Evolutionary conservation across 2,888 invertebrate species (phyloP).

Genomic region (Hymenopus coronatus): DNA sequence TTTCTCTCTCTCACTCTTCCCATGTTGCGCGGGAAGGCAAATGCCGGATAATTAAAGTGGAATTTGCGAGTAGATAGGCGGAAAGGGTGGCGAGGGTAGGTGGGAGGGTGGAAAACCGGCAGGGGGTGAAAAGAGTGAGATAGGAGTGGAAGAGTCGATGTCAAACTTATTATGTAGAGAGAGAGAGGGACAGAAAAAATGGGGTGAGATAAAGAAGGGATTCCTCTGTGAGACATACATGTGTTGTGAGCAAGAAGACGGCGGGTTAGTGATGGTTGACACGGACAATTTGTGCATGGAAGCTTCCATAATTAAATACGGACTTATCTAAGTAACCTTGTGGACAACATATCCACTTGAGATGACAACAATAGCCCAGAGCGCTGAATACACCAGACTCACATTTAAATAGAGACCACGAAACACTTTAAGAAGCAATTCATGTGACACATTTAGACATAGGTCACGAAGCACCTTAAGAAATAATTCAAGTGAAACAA

Average conservation of each 20-base stretch:
- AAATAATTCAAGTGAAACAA: too few relatives aligned
- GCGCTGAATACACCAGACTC: too few relatives aligned
- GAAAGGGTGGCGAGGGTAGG: conserved; percentile 10
- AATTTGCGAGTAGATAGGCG: conserved; percentile 31
- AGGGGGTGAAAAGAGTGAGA: conserved; percentile 17
- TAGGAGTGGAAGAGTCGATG: conserved; percentile 23
- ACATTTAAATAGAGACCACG: too few relatives aligned
- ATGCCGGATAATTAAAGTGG: conserved; percentile 36
- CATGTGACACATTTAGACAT: too few relatives aligned
- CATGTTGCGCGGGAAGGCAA: conserved; percentile 33
- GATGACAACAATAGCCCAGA: too few relatives aligned
- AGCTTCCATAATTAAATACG: background rate
- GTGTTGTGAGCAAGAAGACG: background rate
- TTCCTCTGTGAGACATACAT: background rate
- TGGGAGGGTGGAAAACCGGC: conserved; percentile 6
- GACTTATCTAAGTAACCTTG: too few relatives aligned
- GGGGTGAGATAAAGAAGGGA: background rate
- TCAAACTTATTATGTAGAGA: conserved; percentile 29
- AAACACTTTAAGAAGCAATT: too few relatives aligned
- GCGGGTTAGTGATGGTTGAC: background rate
- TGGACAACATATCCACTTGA: too few relatives aligned
- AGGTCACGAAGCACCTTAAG: too few relatives aligned
- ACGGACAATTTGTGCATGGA: background rate
- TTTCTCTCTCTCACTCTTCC: conserved; percentile 23
- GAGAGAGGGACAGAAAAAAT: background rate